Conservation (phyloP, 2,888 invertebrate species). For the Oscheius myriophilus region DNA sequence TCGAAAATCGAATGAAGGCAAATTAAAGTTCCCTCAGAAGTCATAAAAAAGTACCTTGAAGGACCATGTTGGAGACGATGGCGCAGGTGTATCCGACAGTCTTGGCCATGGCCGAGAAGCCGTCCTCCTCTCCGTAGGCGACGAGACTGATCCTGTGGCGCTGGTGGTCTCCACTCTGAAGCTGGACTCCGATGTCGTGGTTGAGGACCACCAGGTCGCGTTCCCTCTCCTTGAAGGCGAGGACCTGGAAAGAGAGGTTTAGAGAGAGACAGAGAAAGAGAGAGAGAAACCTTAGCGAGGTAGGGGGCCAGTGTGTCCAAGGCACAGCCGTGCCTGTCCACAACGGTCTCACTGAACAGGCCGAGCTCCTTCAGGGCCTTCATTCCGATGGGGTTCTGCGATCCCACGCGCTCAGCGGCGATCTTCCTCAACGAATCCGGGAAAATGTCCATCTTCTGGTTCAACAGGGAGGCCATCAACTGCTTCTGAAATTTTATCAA, state of each 20-base stretch:
- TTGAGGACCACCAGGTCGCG: slow-evolving; percentile 92
- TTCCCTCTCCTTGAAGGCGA: slow-evolving; percentile 78
- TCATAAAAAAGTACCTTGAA: slow-evolving; percentile 80
- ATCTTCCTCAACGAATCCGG: slow-evolving; percentile 89
- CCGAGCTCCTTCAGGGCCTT: slow-evolving; percentile 77
- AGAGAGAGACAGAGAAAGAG: not conserved
- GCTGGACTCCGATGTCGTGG: slow-evolving; percentile 89
- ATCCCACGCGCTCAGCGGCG: slow-evolving; percentile 83
- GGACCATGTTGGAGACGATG: slow-evolving; percentile 95
- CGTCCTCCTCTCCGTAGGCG: slow-evolving; percentile 80
- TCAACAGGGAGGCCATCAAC: slow-evolving; percentile 85
- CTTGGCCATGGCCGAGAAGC: slow-evolving; percentile 93
- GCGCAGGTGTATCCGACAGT: slow-evolving; percentile 92
- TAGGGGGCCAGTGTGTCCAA: slow-evolving; percentile 92
- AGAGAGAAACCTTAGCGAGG: slow-evolving; percentile 67
- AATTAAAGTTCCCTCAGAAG: too few species aligned
- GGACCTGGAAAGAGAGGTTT: slow-evolving; percentile 30
- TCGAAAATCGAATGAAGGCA: too few species aligned
- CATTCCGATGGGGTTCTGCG: slow-evolving; percentile 62
- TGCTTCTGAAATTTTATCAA: slow-evolving; percentile 77
- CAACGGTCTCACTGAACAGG: slow-evolving; percentile 83
- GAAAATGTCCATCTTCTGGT: slow-evolving; percentile 87
- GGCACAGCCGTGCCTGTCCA: slow-evolving; percentile 83
- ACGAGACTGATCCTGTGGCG: slow-evolving; percentile 83
- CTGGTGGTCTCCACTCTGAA: slow-evolving; percentile 83